Conservation (phyloP, 2,113 vertebrate species). For the Channa argus region DNA sequence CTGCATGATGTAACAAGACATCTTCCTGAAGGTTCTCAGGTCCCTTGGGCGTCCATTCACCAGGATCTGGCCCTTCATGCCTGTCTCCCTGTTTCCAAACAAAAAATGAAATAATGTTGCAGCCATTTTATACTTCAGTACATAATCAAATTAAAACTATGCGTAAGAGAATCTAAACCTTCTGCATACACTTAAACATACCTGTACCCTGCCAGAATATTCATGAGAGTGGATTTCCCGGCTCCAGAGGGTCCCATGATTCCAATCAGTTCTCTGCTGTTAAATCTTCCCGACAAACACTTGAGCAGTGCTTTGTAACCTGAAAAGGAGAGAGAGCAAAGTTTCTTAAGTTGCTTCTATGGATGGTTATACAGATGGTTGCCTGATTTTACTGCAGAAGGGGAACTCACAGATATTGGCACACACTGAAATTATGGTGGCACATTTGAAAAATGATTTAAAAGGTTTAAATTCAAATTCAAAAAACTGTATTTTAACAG, state of each 20-base stretch:
- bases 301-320: slow-evolving; percentile 98
- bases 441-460: too few relatives aligned
- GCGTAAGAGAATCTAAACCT: too few relatives aligned
- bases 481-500: too few relatives aligned
- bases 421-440: too few relatives aligned
- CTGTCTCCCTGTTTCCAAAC: slow-evolving; percentile 87
- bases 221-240: slow-evolving; percentile 97
- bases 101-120: background rate
- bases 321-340: slow-evolving; percentile 60
- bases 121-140: background rate
- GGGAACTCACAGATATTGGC: too few relatives aligned
- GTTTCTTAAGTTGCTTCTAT: too few relatives aligned
- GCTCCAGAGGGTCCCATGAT: slow-evolving; percentile 99
- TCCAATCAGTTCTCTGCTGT: slow-evolving; percentile 93
- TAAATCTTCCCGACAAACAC: slow-evolving; percentile 96
- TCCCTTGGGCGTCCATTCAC: slow-evolving; percentile 92
- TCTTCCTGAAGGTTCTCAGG: slow-evolving; percentile 96
- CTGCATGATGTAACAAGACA: slow-evolving; percentile 99
- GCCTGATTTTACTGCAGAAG: too few relatives aligned
- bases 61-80: slow-evolving; percentile 97
- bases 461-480: too few relatives aligned
- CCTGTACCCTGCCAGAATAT: slow-evolving; percentile 98
- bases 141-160: background rate
- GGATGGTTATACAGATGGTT: too few relatives aligned
- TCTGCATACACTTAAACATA: slow-evolving; percentile 62